Percentiles rank a stretch among this genome's conserved stretches.
These are phyloP conservation scores for Akabosia matsudoensis DNA, from an alignment of 1,140 invertebrate species.

Conservation along the genomic window DNA sequence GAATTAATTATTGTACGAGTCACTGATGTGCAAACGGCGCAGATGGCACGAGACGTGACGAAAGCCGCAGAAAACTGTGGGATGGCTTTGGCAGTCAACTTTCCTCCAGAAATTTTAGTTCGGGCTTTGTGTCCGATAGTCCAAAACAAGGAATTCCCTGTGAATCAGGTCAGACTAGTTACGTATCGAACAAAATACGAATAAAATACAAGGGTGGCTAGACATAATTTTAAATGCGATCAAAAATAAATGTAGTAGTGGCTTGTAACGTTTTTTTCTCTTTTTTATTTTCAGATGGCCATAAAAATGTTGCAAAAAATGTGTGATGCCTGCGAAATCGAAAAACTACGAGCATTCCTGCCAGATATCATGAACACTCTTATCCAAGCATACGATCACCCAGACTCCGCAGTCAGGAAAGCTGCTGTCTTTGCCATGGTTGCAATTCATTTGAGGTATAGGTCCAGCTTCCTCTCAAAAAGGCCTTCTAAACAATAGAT, in stretches of 20 bases:
- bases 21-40: constrained; percentile 43
- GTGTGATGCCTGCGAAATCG: constrained; percentile 42
- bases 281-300: constrained; percentile 38
- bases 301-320: constrained; percentile 47
- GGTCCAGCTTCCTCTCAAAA: constrained; percentile 23
- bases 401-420: constrained; percentile 46
- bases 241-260: too few relatives aligned
- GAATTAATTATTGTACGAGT: constrained; percentile 46
- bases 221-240: too few relatives aligned
- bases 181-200: too few relatives aligned
- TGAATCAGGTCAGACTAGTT: constrained; percentile 43
- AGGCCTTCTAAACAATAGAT: neutral
- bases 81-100: constrained; percentile 42
- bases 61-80: constrained; percentile 46
- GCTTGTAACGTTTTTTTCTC: too few relatives aligned
- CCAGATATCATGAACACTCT: constrained; percentile 43
- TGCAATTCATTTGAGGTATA: constrained; percentile 43
- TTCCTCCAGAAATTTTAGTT: constrained; percentile 44
- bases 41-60: constrained; percentile 42
- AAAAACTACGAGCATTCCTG: constrained; percentile 40
- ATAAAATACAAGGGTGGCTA: too few relatives aligned
- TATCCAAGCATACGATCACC: constrained; percentile 47
- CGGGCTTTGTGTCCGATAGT: constrained; percentile 46
- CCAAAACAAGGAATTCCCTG: constrained; percentile 44
- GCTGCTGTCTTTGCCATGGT: constrained; percentile 47